These are phyloP conservation scores for Empis stercorea DNA, from an alignment of 2,888 invertebrate species.

Conservation along the genomic window DNA sequence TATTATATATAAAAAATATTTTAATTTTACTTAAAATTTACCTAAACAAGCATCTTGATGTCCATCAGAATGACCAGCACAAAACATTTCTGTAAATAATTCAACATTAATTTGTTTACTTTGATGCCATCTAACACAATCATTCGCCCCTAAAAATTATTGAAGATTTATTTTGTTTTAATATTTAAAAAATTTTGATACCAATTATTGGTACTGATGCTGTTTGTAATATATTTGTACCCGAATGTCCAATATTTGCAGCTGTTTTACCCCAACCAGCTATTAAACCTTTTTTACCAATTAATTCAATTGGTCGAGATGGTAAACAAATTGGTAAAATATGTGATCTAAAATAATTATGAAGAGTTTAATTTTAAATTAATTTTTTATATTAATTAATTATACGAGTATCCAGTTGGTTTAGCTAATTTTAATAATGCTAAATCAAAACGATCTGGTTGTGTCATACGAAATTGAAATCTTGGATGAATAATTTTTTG, in stretches of 20 bases:
- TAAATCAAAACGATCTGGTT: constrained; percentile 70
- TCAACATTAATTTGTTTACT: constrained; percentile 69
- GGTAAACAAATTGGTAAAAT: constrained; percentile 73
- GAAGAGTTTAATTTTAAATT: constrained; percentile 12
- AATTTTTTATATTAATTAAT: background rate
- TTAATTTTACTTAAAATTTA: constrained; percentile 25
- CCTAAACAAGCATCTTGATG: constrained; percentile 71
- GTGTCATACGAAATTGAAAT: constrained; percentile 68
- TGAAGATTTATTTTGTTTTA: constrained; percentile 9
- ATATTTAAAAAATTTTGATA: constrained; percentile 29
- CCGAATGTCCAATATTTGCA: constrained; percentile 56
- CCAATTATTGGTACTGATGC: constrained; percentile 71
- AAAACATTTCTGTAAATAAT: constrained; percentile 65
- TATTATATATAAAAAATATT: no score
- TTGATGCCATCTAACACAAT: constrained; percentile 70
- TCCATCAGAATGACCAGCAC: constrained; percentile 72
- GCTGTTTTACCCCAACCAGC: constrained; percentile 81
- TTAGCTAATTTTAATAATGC: constrained; percentile 59
- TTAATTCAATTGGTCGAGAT: constrained; percentile 35
- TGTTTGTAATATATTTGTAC: constrained; percentile 67
- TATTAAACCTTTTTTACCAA: constrained; percentile 49
- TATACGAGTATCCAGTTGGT: constrained; percentile 41
- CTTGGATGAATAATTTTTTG: constrained; percentile 67
- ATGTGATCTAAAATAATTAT: constrained; percentile 37
- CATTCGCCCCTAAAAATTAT: constrained; percentile 44